Evolutionary conservation across 1,140 invertebrate genomes (phyloP).

Genomic region (Caligus rogercresseyi): DNA sequence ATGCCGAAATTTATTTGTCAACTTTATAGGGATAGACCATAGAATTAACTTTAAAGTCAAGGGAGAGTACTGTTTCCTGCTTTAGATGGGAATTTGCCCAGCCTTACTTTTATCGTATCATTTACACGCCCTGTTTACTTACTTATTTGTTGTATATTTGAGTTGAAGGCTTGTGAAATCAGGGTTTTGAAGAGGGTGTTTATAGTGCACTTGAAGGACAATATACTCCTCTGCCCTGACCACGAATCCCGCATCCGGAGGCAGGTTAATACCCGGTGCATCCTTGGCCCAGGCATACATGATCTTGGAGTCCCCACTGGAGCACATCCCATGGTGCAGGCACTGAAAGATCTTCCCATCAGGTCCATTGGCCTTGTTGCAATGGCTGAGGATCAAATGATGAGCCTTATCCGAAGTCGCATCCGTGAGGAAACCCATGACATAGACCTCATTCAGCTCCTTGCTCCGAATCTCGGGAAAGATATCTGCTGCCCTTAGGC

Average conservation of each 20-base stretch:
- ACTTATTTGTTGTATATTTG: constrained; percentile 26
- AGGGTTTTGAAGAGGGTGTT: constrained; percentile 24
- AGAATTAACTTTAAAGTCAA: too few relatives aligned
- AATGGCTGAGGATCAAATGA: constrained; percentile 44
- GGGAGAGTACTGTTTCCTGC: too few relatives aligned
- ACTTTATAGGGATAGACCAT: too few relatives aligned
- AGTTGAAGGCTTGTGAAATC: constrained; percentile 28
- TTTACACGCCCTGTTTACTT: constrained; percentile 16
- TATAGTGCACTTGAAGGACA: constrained; percentile 36
- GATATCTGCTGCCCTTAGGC: constrained; percentile 24
- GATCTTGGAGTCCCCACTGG: constrained; percentile 29
- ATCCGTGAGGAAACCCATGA: constrained; percentile 23
- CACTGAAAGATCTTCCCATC: constrained; percentile 24
- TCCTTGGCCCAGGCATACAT: constrained; percentile 47
- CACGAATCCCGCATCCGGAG: constrained; percentile 37
- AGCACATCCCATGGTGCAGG: constrained; percentile 29
- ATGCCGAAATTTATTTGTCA: too few relatives aligned
- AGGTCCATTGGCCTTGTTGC: constrained; percentile 29
- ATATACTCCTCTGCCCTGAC: constrained; percentile 37
- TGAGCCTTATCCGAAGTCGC: constrained; percentile 32
- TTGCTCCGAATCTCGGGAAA: constrained; percentile 26
- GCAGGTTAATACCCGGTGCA: constrained; percentile 39
- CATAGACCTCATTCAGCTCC: constrained; percentile 29
- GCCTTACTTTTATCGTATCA: background rate
- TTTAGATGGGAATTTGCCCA: too few relatives aligned